Evolutionary conservation across 30 jellyfish, hydroid and myxozoan species (phyloP).

Genomic region (Turritopsis dohrnii): DNA sequence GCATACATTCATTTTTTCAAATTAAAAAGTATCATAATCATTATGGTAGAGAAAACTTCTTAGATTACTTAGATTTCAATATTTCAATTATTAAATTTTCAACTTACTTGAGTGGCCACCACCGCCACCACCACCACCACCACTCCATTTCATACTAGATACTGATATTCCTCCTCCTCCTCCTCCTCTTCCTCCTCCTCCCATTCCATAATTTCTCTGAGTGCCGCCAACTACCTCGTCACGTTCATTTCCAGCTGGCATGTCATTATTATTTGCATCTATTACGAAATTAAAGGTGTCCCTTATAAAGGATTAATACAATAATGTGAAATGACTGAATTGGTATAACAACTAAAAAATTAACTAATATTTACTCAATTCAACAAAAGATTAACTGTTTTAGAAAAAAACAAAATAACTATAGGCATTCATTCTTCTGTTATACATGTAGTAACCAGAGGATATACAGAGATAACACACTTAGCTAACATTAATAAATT

Average conservation of each 20-base stretch:
- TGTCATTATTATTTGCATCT: not conserved
- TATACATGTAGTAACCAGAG: too few species aligned
- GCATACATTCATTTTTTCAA: too few species aligned
- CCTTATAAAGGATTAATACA: not conserved
- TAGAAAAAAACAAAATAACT: too few species aligned
- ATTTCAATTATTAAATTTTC: not conserved
- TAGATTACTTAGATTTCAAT: not conserved
- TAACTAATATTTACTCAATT: too few species aligned
- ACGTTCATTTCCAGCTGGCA: slow-evolving; percentile 14
- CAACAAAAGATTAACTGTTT: too few species aligned
- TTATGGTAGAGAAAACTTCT: too few species aligned
- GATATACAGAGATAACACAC: too few species aligned
- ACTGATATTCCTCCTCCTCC: not conserved
- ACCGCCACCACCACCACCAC: slow-evolving; percentile 6
- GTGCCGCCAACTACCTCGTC: slow-evolving; percentile 10
- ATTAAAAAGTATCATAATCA: too few species aligned
- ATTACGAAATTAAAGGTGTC: not conserved
- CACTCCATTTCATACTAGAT: slow-evolving; percentile 2
- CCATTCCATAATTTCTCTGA: not conserved
- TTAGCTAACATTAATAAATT: too few species aligned
- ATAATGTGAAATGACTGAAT: not conserved
- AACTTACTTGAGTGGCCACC: not conserved
- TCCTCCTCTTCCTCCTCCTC: not conserved
- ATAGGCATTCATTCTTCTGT: too few species aligned
- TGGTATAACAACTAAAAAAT: not conserved